Conservation (phyloP, 1,140 invertebrate genomes). For the Drosophila chauvacae region DNA sequence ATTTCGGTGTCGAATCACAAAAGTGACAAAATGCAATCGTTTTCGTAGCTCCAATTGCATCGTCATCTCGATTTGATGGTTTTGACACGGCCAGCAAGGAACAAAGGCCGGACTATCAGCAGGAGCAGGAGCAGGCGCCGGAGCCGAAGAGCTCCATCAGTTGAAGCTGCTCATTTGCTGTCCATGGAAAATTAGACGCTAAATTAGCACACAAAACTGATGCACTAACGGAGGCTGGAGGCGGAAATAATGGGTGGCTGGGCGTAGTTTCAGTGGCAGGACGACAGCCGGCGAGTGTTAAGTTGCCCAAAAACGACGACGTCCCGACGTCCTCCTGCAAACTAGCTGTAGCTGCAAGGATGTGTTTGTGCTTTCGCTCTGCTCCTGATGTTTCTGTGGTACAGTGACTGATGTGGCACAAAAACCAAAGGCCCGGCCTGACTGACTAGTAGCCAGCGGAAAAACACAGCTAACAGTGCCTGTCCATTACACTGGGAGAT, state of each 20-base stretch:
- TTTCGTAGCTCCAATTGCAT: slow-evolving; percentile 46
- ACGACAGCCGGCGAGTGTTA: slow-evolving; percentile 41
- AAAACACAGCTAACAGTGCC: slow-evolving; percentile 52
- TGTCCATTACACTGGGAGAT: slow-evolving; percentile 8
- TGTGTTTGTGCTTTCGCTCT: slow-evolving; percentile 27
- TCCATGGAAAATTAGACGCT: slow-evolving; percentile 74
- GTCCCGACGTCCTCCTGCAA: slow-evolving; percentile 11
- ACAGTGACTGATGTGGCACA: slow-evolving; percentile 76
- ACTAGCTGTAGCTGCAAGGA: slow-evolving; percentile 8
- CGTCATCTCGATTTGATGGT: slow-evolving; percentile 69
- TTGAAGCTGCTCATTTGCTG: slow-evolving; percentile 70
- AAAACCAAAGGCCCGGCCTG: slow-evolving; percentile 49
- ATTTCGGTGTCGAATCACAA: slow-evolving; percentile 36
- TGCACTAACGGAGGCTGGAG: slow-evolving; percentile 26
- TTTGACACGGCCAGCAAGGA: slow-evolving; percentile 50
- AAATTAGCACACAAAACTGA: slow-evolving; percentile 78
- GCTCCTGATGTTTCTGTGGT: slow-evolving; percentile 66
- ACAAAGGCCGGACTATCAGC: slow-evolving; percentile 39
- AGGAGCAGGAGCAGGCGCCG: slow-evolving; percentile 10
- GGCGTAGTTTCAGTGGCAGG: slow-evolving; percentile 11
- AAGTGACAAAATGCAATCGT: slow-evolving; percentile 63
- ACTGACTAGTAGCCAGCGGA: slow-evolving; percentile 47
- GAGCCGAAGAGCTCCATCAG: slow-evolving; percentile 13
- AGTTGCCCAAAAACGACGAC: slow-evolving; percentile 52
- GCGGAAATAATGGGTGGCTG: slow-evolving; percentile 2